Base-by-base conservation (phyloP, 2,888 invertebrate genomes). In the Neoascia interrupta region DNA sequence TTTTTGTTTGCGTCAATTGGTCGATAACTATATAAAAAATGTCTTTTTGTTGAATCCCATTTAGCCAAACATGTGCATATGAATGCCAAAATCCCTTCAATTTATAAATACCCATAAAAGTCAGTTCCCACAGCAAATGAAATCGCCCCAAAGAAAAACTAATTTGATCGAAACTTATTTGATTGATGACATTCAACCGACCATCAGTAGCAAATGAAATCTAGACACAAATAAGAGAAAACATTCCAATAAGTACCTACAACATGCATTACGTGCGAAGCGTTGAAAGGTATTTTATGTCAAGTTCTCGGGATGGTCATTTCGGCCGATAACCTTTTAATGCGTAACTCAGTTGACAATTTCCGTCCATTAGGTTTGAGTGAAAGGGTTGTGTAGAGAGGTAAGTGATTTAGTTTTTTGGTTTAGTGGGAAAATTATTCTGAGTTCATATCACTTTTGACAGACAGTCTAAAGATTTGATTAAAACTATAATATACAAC, bases 281-380 rank as follows among this genome's bases (percentile, higher is more conserved):
- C 60, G 73, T 51, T 79, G 79, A 79, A 79, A 79, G 79, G 79
- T 73, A 79, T 79, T 79, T 79, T 61, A 51, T 79, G 79, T 79
- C 49, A 63, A 73, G 66, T 73, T 68, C 49, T 37, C 45, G 66
- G 73, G 73, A 79, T 79, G 61, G 79, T 73, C 79, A 61, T 66
- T 66, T 61, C 66, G 54, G 28, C 43, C 49, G 73, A 79, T 68
- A 73, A 73, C 66, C 73, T 73, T 73, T 66, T 79, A 73, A 61
- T 68, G 79, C 79, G 79, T 79, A 73, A 79, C 73, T 60, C 79
- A 73, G 79, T 66, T 73, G 79, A 79, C 73, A 79, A 66, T 79
- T 73, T 79, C 61, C 37, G 56, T 79, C 79, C 79, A 73, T 73
- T 73, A 79, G 73, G 26, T 61, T 53, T 28, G 19, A 53, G n/a